Evolutionary conservation across 2,113 vertebrate species (phyloP), one percentile per base, ranked within the genome.

Genomic region (Coreoperca whiteheadi): DNA sequence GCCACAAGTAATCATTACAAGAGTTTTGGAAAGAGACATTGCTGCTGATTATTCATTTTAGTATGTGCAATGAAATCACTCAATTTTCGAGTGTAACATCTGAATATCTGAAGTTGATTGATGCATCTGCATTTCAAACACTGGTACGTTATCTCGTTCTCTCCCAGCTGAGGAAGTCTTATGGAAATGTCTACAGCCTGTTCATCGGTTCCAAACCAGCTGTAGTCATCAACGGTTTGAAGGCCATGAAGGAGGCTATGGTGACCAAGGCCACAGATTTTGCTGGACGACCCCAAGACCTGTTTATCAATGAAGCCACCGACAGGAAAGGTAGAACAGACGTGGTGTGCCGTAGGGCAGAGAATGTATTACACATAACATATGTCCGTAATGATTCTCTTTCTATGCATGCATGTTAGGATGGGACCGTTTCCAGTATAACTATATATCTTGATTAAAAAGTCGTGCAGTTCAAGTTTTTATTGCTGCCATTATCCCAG

Each of bases 151-250:
- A 1, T 83, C 2, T 23, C 86, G 37, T 71, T 65, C 0, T 61
- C 34, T 76, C 6, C 2, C 76, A 95, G 95, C 61, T 95, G 63
- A 91, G 87, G 25, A 82, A 90, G 74, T 46, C 68, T 3, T 94
- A 95, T 87, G 95, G 95, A 54, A 84, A 92, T 1, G 68, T 95
- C 70, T 95, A 94, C 90, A 94, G 92, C 46, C 0, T 95, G 21
- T 94, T 68, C 74, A 11, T 95, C 0, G 94, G 94, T 14, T 37
- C 43, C 23, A 94, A 21, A 79, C 93, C 94, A 43, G 82, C 64
- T 18, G 88, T 95, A 0, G 16, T 95, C 63, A 41, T 95, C 61
- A 90, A 37, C 30, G 92, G 93, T 23, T 12, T 90, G 2, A 77
- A 93, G 61, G 87, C 85, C 28, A 84, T 95, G 8, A 95, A 91